Evolutionary conservation across 2,113 vertebrate species (phyloP), one percentile per base, ranked within the genome.

Genomic region (Crotophaga sulcirostris): DNA sequence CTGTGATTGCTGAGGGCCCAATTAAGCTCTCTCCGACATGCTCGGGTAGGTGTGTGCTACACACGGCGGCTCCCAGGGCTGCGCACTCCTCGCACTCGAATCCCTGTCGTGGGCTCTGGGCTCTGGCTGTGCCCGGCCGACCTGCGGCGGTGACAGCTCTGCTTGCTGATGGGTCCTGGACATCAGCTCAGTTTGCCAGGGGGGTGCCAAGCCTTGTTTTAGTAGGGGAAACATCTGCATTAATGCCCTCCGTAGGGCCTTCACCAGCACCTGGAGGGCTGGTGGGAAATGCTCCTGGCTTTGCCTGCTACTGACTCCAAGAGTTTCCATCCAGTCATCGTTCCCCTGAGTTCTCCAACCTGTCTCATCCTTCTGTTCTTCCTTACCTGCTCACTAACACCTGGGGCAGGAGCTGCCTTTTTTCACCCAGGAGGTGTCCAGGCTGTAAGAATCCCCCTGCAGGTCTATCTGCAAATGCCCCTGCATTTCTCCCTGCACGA

Each of bases 381-480:
- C 5, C 70, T 28, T 31, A 3, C n/a, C 51, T 23, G 8, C 59
- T 49, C 13, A 2, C 18, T 31, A 33, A 1, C 36, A 3, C 3
- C 47, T 7, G 42, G 84, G 44, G 9, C 63, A 21, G 34, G 38
- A 62, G 47, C 56, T 45, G 44, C 44, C 44, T 28, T 14, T 21
- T 5, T 28, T 0, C 2, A 45, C 23, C 62, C 14, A 55, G 36
- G 29, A 21, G 12, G 23, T 13, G 21, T 17, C 6, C 36, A 28
- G 58, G 62, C 14, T 4, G 33, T 3, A 26, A 28, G 69, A 19
- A 9, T 20, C 4, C n/a, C 25, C 54, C 21, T 7, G 25, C 16
- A 9, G 14, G 4, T 2, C 0, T 1, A 2, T 1, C 67, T 29
- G 33, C 28, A 6, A n/a, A 9, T 1, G 1, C 7, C 47, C 33